phyloP scores from a whole-genome alignment of 1,140 invertebrate genomes.

The Ridgeia piscesae region DNA sequence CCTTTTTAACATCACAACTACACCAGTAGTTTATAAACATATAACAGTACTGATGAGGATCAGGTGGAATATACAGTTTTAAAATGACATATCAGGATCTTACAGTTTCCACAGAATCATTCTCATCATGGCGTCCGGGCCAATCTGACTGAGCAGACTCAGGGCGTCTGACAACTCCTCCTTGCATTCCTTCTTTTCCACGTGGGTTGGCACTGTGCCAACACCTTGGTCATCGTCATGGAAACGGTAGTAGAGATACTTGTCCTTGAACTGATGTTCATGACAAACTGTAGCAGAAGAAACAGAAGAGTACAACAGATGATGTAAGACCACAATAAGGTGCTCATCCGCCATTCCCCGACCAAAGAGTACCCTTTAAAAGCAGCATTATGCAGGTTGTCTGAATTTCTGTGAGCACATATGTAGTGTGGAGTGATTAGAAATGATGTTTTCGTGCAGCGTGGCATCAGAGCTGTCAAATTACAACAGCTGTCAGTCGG shows the following conservation, averaged over 20 bases:
- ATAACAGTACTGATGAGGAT: neutral
- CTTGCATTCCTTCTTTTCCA: slow-evolving; percentile 46
- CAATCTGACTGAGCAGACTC: slow-evolving; percentile 68
- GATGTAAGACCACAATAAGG: too few relatives aligned
- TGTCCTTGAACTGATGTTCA: slow-evolving; percentile 82
- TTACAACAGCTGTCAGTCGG: too few relatives aligned
- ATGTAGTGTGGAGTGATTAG: too few relatives aligned
- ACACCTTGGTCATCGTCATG: slow-evolving; percentile 67
- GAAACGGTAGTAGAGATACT: slow-evolving; percentile 81
- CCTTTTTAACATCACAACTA: neutral
- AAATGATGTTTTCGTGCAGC: too few relatives aligned
- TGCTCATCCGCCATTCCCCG: too few relatives aligned
- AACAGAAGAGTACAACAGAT: neutral
- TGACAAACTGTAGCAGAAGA: slow-evolving; percentile 65
- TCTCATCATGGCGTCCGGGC: slow-evolving; percentile 71
- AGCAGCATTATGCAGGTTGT: too few relatives aligned
- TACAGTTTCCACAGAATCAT: slow-evolving; percentile 26
- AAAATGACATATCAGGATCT: neutral
- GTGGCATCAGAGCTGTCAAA: too few relatives aligned
- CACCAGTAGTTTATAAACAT: neutral
- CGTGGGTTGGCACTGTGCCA: slow-evolving; percentile 61
- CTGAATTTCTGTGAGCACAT: too few relatives aligned
- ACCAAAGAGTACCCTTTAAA: too few relatives aligned
- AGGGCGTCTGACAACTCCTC: slow-evolving; percentile 72
- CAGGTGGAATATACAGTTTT: neutral